A percentile compares a stretch with the other conserved stretches of the same genome.
These are phyloP conservation scores for Euplagia quadripunctaria DNA, from an alignment of 2,888 invertebrate genomes.

Conservation along the genomic window DNA sequence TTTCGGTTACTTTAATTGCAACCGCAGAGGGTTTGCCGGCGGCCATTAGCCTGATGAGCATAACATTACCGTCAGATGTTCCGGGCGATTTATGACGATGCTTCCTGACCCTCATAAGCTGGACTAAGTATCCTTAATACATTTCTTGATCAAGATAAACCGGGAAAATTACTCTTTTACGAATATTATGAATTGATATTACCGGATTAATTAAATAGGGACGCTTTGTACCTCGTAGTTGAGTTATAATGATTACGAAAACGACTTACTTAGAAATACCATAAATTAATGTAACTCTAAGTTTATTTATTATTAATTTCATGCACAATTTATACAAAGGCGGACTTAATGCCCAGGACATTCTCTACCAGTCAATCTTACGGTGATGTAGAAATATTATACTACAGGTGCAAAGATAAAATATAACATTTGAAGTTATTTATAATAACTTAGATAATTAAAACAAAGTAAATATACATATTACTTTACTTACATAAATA, in stretches of 20 bases:
- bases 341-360: too few species aligned
- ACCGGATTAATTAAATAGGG: background rate
- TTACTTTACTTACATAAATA: too few species aligned
- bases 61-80: conserved; percentile 23
- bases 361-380: too few species aligned
- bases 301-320: background rate
- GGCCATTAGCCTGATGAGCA: conserved; percentile 12
- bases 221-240: background rate
- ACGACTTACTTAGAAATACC: background rate
- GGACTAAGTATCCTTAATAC: conserved; percentile 16
- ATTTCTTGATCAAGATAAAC: conserved; percentile 22
- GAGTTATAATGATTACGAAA: background rate
- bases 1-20: conserved; percentile 22
- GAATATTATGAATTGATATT: conserved; percentile 11
- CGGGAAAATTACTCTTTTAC: conserved; percentile 9
- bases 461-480: too few species aligned
- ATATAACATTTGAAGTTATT: too few species aligned
- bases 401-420: too few species aligned
- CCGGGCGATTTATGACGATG: conserved; percentile 13
- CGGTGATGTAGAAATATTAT: too few species aligned
- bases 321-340: too few species aligned
- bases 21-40: conserved; percentile 4
- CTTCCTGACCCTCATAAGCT: conserved; percentile 21
- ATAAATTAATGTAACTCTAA: background rate
- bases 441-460: too few species aligned